Base-by-base conservation (phyloP, 2,888 invertebrate species). In the Herminia tarsipennalis region DNA sequence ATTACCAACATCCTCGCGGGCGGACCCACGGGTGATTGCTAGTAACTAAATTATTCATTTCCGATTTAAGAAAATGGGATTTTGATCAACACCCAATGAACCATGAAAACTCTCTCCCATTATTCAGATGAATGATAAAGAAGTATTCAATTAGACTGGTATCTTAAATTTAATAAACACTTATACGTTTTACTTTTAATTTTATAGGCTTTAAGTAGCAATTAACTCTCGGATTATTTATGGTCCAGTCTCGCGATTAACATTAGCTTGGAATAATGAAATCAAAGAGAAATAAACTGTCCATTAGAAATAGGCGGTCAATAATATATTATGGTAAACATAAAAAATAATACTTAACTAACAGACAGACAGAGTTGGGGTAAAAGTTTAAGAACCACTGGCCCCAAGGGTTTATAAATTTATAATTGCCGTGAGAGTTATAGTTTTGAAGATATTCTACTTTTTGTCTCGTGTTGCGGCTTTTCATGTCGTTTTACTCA, bases 151-250 rank as follows among this genome's bases (percentile, higher is more conserved):
- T 43, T 29, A 35, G 22, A 30, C 6, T 13, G 1, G 12, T 10
- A 38, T 29, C 13, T 20, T 28, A 20, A 18, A 30, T 13, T 22
- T 12, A 0, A 34, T 22, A 43, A 43, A 43, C 36, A 36, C 29
- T 42, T 10, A 30, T 29, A 21, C 41, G 18, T 13, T 40, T 27
- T 22, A 29, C 5, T 43, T 43, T 35, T 29, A 35, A 35, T 29
- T 29, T 34, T 21, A 41, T 28, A n/a, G 8, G 8, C 28, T 5
- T 22, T 42, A 29, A 30, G 18, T 4, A 16, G 35, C 35, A 36
- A 42, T 42, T 30, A 43, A 43, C 25, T 1, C 9, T 6, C 3
- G 12, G 12, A 24, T 17, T 36, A 43, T 43, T 35, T 36, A 43
- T 20, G 29, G 18, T 5, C 5, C 3, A 8, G 17, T 1, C 10